Conservation (phyloP, 2,113 vertebrate species). For the Ptilorrhoa leucosticta region DNA sequence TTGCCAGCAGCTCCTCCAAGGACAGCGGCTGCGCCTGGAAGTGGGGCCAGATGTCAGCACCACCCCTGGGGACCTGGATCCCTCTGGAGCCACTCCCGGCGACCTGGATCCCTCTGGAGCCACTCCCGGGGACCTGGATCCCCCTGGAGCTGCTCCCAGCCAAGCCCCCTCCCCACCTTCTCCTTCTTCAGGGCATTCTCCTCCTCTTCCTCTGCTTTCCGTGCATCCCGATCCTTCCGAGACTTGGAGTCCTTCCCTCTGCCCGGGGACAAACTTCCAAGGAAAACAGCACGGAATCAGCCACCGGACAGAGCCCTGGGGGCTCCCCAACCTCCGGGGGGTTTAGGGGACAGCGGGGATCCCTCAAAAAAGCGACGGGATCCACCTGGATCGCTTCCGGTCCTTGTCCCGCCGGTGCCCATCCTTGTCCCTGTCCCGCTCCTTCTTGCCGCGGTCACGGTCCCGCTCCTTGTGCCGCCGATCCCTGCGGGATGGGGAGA, state of each 20-base stretch:
- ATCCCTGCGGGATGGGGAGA: slow-evolving; percentile 66
- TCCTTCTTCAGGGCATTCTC: slow-evolving; percentile 84
- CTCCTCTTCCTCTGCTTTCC: slow-evolving; percentile 86
- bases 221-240: slow-evolving; percentile 85
- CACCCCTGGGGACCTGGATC: background rate
- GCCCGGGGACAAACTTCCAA: slow-evolving; percentile 83
- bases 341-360: background rate
- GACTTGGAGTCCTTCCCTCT: slow-evolving; percentile 83
- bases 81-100: background rate
- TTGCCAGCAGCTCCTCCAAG: slow-evolving; percentile 93
- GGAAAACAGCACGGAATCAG: background rate
- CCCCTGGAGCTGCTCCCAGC: background rate
- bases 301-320: rapidly evolving
- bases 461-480: slow-evolving; percentile 88
- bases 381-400: slow-evolving; percentile 83
- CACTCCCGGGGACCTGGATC: background rate
- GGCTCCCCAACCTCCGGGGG: no score
- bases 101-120: background rate
- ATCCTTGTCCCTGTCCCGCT: slow-evolving; percentile 85
- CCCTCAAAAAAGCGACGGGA: rapidly evolving
- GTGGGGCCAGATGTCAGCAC: background rate
- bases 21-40: slow-evolving; percentile 72
- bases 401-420: slow-evolving; percentile 87
- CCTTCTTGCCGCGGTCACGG: slow-evolving; percentile 84
- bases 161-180: slow-evolving; percentile 67